Conservation (phyloP, 2,113 vertebrate species). For the Mormoops blainvillei region DNA sequence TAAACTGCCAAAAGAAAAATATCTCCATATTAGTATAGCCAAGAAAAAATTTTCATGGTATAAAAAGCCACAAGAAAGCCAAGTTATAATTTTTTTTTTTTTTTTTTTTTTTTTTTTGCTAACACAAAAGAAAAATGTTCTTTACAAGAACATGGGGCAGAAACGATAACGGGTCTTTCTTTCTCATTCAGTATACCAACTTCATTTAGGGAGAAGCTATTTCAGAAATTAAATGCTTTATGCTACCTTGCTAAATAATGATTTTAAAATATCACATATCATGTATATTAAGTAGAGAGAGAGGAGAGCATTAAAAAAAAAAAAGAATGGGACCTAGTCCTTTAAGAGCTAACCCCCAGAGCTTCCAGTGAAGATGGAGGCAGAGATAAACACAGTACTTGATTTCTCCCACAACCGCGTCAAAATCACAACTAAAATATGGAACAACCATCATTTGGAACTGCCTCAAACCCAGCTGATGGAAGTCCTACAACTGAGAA, state of each 20-base stretch:
- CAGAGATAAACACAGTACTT: not conserved
- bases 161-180: conserved; percentile 30
- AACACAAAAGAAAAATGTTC: conserved; percentile 31
- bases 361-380: not conserved
- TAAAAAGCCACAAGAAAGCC: not conserved
- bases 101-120: not conserved
- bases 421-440: not conserved
- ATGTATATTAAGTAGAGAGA: not conserved
- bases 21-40: conserved; percentile 43
- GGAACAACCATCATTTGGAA: not conserved
- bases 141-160: conserved; percentile 9
- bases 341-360: not conserved
- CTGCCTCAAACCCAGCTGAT: not conserved
- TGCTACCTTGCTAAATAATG: not conserved
- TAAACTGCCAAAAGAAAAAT: conserved; percentile 31
- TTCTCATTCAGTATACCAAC: conserved; percentile 36
- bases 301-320: not conserved
- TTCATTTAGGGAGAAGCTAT: not conserved
- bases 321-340: not conserved
- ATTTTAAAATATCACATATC: not conserved
- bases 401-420: not conserved
- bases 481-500: not conserved
- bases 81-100: not conserved
- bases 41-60: conserved; percentile 33
- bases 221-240: conserved; percentile 24